Evolutionary conservation across 2,113 vertebrate genomes (phyloP).

Genomic region (Pygoscelis antarcticus): DNA sequence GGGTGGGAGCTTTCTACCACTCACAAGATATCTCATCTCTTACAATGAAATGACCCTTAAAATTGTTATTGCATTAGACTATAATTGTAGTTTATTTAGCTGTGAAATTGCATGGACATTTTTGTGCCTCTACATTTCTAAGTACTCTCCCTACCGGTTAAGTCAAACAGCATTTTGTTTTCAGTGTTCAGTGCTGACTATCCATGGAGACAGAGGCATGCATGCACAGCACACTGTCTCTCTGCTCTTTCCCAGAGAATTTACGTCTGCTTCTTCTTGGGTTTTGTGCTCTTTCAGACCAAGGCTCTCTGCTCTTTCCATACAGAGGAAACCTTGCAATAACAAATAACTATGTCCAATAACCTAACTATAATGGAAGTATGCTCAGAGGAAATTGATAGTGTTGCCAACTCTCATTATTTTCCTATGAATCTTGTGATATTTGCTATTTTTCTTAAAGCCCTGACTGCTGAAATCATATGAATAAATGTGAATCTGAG

Average conservation of each 20-base stretch:
- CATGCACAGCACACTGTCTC: background rate
- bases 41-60: conserved; percentile 55
- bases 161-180: conserved; percentile 44
- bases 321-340: background rate
- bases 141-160: conserved; percentile 12
- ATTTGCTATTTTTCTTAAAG: conserved; percentile 39
- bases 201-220: background rate
- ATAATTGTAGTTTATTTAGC: conserved; percentile 56
- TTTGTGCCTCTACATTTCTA: conserved; percentile 19
- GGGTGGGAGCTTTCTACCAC: background rate
- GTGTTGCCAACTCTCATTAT: background rate
- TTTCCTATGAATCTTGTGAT: conserved; percentile 12
- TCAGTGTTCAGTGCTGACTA: background rate
- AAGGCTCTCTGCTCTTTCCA: background rate
- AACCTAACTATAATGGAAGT: conserved; percentile 5
- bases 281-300: background rate
- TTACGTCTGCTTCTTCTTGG: background rate
- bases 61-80: conserved; percentile 51
- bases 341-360: conserved; percentile 19
- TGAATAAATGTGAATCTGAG: background rate
- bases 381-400: background rate
- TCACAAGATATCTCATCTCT: background rate
- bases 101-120: conserved; percentile 49
- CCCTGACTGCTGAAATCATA: background rate
- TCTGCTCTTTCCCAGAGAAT: background rate